Conservation (phyloP, 2,888 invertebrate genomes). For the Shargacucullia verbasci region DNA sequence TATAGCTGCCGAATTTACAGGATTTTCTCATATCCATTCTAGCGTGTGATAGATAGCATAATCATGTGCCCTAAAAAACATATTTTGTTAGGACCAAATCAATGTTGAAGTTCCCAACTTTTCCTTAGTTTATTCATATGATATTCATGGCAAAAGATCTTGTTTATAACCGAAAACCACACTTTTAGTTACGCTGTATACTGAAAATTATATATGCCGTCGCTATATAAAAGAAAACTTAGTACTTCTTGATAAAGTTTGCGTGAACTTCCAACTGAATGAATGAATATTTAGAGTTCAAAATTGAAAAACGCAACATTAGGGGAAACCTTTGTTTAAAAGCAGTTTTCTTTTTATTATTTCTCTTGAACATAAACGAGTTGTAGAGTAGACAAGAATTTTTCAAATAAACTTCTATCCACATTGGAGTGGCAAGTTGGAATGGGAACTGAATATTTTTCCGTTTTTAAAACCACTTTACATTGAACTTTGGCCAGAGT, state of each 20-base stretch:
- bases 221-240: slow-evolving; percentile 4
- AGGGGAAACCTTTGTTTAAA: slow-evolving; percentile 32
- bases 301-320: slow-evolving; percentile 27
- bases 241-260: slow-evolving; percentile 23
- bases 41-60: no score
- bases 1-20: no score
- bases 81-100: no score
- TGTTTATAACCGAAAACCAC: no score
- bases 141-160: no score
- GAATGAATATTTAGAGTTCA: slow-evolving; percentile 21
- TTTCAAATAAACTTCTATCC: slow-evolving; percentile 39
- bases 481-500: slow-evolving; percentile 13
- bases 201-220: no score
- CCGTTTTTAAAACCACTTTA: slow-evolving; percentile 32
- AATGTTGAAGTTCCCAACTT: no score
- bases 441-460: slow-evolving; percentile 41
- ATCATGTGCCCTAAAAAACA: no score
- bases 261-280: slow-evolving; percentile 7
- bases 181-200: no score
- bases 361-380: slow-evolving; percentile 25
- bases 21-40: no score
- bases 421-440: slow-evolving; percentile 40
- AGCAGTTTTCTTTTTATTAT: slow-evolving; percentile 21
- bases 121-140: no score
- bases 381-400: slow-evolving; percentile 28